Base-by-base conservation (phyloP, 37 sponge, comb jelly and placozoan genomes). In the Axinella damicornis region DNA sequence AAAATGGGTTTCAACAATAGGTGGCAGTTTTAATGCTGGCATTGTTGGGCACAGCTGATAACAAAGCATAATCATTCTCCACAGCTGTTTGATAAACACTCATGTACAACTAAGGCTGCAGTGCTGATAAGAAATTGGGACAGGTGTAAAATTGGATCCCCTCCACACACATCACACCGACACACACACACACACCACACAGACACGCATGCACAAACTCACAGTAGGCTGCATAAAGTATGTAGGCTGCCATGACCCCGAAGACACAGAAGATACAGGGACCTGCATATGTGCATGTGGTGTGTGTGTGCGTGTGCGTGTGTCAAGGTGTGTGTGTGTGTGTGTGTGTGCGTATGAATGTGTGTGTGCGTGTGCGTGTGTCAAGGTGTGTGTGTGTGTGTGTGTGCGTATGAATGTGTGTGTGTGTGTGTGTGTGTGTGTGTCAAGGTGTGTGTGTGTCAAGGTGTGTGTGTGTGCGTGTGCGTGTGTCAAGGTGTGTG, bases 141-240 rank as follows among this genome's bases (percentile, higher is more conserved):
- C 46, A 46, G 4, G 46, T 46, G n/a, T n/a, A n/a, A n/a, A n/a
- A n/a, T 46, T 12, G 46, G 46, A 9, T 46, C 46, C 4, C 46
- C 9, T 9, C 4, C 9, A 4, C 46, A 46, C 9, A 9, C 46
- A 46, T 46, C 46, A 46, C 46, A n/a, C n/a, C n/a, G 6, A 46
- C 46, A 46, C 46, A 46, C 46, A 9, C 46, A 46, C 9, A 9
- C 9, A 9, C 46, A 46, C 9, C 6, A 12, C 9, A 46, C 15
- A 37, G n/a, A 27, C 5, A 36, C 5, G 17, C 6, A 30, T 2
- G 39, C n/a, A n/a, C n/a, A 9, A 25, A 65, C 66, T 65, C 34
- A 69, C 70, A 73, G 83, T 11, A 46, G 84, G 84, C 30, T 62
- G 65, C 64, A 84, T 41, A 33, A 38, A 76, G 74, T 84, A 84